Conservation (phyloP, 2,113 vertebrate species). For the Brienomyrus longianalis region DNA sequence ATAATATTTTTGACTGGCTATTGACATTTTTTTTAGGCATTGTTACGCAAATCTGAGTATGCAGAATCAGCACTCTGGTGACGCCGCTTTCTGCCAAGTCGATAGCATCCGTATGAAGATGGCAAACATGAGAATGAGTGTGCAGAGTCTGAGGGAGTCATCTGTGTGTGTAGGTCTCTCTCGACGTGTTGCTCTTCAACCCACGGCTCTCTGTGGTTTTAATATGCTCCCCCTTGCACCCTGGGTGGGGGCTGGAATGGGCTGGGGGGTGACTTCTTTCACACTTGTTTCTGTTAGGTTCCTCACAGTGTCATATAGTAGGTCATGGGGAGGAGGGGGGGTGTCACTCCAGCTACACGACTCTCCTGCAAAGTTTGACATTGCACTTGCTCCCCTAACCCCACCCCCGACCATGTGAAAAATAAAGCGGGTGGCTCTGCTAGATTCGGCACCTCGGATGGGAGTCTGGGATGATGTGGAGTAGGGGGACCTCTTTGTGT, state of each 20-base stretch:
- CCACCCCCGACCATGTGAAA: constrained; percentile 22
- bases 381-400: constrained; percentile 11
- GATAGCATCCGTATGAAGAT: not conserved
- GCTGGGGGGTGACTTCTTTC: not conserved
- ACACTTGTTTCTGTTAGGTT: constrained; percentile 21
- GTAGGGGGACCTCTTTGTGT: too few species aligned
- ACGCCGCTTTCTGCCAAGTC: not conserved
- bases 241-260: not conserved
- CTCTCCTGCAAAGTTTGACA: constrained; percentile 26
- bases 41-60: not conserved
- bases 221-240: not conserved
- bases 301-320: constrained; percentile 16
- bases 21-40: not conserved
- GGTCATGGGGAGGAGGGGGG: not conserved
- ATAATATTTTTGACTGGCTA: not conserved
- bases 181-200: not conserved
- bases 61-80: not conserved
- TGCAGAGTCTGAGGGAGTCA: not conserved
- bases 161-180: not conserved
- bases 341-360: not conserved
- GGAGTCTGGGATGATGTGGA: constrained; percentile 31
- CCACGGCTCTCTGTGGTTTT: not conserved
- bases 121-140: not conserved
- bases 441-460: constrained; percentile 32
- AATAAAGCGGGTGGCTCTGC: constrained; percentile 30